Evolutionary conservation across 1,140 invertebrate species (phyloP).

Genomic region (Orchestia grillus): DNA sequence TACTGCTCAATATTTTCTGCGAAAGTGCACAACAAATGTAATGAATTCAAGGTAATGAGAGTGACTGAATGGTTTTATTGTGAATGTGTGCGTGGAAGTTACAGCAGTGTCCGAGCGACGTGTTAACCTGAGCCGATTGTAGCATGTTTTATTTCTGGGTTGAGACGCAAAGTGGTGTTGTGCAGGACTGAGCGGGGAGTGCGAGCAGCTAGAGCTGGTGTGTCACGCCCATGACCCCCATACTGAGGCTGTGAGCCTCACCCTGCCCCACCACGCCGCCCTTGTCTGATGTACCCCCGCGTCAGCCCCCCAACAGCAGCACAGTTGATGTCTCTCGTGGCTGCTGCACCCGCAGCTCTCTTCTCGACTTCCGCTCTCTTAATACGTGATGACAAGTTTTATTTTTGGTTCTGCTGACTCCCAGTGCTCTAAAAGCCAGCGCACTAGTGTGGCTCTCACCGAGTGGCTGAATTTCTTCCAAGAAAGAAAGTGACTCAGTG

Average conservation of each 20-base stretch:
- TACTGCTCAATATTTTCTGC: too few species aligned
- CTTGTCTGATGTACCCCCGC: slow-evolving; percentile 10
- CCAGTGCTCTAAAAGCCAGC: too few species aligned
- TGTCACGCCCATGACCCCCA: slow-evolving; percentile 23
- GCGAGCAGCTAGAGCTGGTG: slow-evolving; percentile 46
- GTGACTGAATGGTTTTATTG: too few species aligned
- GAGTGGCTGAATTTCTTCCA: too few species aligned
- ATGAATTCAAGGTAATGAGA: too few species aligned
- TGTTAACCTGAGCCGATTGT: too few species aligned
- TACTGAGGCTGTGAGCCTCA: not conserved
- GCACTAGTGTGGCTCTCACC: too few species aligned
- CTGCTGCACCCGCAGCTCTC: not conserved
- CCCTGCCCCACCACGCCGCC: slow-evolving; percentile 36
- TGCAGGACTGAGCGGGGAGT: slow-evolving; percentile 33
- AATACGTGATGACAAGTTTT: not conserved
- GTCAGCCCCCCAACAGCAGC: not conserved
- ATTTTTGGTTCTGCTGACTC: not conserved
- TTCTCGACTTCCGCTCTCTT: not conserved
- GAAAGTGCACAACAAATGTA: too few species aligned
- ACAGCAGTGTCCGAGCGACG: too few species aligned
- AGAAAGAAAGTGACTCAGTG: too few species aligned
- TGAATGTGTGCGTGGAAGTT: too few species aligned
- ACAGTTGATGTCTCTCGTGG: not conserved
- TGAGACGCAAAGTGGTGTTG: not conserved
- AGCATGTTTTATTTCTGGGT: too few species aligned